phyloP scores from a whole-genome alignment of 2,797 vertebrate species.

The Galago senegalensis region DNA sequence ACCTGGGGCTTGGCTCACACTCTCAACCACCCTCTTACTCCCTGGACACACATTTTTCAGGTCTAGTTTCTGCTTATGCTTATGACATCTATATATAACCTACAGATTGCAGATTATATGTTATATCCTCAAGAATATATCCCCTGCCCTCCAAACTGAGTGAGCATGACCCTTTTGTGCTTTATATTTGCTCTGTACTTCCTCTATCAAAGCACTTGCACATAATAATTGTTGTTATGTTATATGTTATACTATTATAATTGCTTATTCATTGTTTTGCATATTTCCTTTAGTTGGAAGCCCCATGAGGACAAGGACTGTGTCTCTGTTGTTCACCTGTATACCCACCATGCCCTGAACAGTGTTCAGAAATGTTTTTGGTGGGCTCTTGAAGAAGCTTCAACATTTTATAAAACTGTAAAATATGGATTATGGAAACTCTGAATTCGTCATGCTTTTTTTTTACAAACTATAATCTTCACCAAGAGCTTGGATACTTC shows the following conservation, averaged over 20 bases:
- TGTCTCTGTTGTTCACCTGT: not conserved
- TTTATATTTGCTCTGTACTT: not conserved
- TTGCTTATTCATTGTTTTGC: not conserved
- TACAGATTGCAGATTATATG: not conserved
- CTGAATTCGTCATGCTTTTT: not conserved
- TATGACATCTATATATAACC: not conserved
- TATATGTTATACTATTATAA: not conserved
- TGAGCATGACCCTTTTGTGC: not conserved
- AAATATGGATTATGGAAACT: not conserved
- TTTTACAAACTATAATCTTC: constrained; percentile 6
- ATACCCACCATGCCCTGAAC: not conserved
- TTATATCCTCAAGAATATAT: not conserved
- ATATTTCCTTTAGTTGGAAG: not conserved
- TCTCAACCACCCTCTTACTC: not conserved
- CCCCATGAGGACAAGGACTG: not conserved
- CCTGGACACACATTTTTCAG: not conserved
- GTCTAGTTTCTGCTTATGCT: not conserved
- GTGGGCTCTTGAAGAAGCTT: not conserved
- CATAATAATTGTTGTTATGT: not conserved
- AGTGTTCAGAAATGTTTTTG: not conserved
- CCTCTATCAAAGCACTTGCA: not conserved
- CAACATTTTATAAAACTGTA: not conserved
- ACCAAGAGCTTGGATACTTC: not conserved
- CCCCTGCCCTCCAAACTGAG: not conserved
- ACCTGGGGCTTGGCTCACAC: not conserved